These are phyloP conservation scores for Epinephelus awoara DNA, from an alignment of 2,797 vertebrate species.

Conservation along the genomic window DNA sequence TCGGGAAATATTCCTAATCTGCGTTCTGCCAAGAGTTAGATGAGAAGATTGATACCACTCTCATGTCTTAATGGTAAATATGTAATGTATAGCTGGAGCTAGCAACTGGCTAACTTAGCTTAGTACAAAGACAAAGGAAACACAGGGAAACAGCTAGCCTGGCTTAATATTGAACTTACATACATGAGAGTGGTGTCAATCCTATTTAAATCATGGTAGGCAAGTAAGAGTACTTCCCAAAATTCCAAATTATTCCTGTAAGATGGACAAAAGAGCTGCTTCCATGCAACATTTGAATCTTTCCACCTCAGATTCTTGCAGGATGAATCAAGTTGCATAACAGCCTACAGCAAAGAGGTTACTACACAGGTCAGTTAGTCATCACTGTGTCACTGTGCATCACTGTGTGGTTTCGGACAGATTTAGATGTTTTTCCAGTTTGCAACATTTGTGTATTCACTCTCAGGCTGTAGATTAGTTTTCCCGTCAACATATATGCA, in stretches of 20 bases:
- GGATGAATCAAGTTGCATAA: conserved; percentile 11
- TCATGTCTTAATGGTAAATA: background rate
- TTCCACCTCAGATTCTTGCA: background rate
- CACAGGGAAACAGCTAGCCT: background rate
- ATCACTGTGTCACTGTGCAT: conserved; percentile 28
- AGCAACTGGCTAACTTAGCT: background rate
- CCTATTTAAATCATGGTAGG: background rate
- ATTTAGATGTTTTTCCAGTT: background rate
- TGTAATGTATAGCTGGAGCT: background rate
- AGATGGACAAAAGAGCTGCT: conserved; percentile 3
- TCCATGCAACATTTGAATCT: background rate
- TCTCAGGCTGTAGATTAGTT: background rate
- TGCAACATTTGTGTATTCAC: background rate
- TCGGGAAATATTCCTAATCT: background rate
- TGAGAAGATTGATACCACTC: background rate
- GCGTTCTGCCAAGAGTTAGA: background rate
- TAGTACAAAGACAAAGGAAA: conserved; percentile 11
- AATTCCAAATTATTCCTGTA: background rate
- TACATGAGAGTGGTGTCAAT: background rate
- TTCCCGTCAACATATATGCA: background rate
- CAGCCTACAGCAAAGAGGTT: background rate
- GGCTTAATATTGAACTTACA: background rate
- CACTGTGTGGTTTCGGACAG: conserved; percentile 16
- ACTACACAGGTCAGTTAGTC: background rate
- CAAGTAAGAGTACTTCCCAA: background rate